Conservation (phyloP, 2,113 vertebrate species). For the Cnemophilus loriae region DNA sequence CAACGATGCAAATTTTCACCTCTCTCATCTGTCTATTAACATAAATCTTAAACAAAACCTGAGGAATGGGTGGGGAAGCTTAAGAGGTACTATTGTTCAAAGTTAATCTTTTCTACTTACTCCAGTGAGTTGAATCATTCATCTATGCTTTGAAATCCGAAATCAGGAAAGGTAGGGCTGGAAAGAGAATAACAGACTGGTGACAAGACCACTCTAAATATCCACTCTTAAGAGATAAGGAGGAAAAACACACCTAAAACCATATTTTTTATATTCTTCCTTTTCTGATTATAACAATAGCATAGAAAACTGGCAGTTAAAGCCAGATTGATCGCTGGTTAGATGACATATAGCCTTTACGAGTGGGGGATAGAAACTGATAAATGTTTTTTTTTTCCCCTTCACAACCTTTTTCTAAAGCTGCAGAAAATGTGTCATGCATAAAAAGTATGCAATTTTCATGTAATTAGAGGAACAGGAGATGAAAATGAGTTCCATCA, state of each 20-base stretch:
- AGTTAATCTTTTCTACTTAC: conserved; percentile 22
- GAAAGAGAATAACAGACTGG: not conserved
- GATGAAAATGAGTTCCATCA: conserved; percentile 82
- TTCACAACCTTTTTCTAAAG: conserved; percentile 77
- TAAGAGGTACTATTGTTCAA: not conserved
- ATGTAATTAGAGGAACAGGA: conserved; percentile 81
- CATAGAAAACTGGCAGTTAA: conserved; percentile 65
- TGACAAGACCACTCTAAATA: conserved; percentile 34
- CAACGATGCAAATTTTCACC: not conserved
- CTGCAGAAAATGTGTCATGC: conserved; percentile 77
- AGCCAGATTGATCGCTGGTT: conserved; percentile 60
- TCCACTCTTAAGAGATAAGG: not conserved
- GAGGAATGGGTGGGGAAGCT: not conserved
- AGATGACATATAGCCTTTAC: conserved; percentile 66
- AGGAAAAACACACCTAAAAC: not conserved
- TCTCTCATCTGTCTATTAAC: conserved; percentile 25
- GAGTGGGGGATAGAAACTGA: conserved; percentile 63
- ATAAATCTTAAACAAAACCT: conserved; percentile 48
- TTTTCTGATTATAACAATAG: conserved; percentile 65
- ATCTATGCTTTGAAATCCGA: not conserved
- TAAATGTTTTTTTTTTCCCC: conserved; percentile 60
- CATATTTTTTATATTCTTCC: conserved; percentile 36
- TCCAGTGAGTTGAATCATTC: not conserved
- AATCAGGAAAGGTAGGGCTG: not conserved
- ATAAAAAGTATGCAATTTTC: conserved; percentile 82